A percentile compares a stretch with the other conserved stretches of the same genome.
Conservation (phyloP, 1,140 invertebrate species). For the Danaus plexippus region DNA sequence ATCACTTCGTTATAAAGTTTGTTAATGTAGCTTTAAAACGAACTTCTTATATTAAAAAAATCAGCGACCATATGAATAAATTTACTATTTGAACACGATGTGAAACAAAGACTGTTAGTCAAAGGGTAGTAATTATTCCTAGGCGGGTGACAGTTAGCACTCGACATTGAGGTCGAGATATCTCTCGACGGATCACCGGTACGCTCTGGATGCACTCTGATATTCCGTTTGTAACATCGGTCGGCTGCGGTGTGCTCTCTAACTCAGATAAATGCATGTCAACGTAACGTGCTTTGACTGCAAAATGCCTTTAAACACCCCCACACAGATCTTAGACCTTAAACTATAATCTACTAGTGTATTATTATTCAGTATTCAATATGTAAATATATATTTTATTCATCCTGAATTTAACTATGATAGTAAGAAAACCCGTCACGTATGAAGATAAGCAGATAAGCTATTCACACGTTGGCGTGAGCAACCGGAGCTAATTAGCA, state of each 20-base stretch:
- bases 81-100: conserved; percentile 24
- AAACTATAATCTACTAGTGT: too few species aligned
- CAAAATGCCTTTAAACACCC: conserved; percentile 42
- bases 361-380: too few species aligned
- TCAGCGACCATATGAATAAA: neutral
- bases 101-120: conserved; percentile 48
- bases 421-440: conserved; percentile 2
- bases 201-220: conserved; percentile 64
- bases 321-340: conserved; percentile 10
- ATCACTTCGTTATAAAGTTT: too few species aligned
- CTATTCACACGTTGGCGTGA: conserved; percentile 14
- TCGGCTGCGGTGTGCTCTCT: conserved; percentile 53
- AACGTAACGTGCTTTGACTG: conserved; percentile 61
- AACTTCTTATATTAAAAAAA: too few species aligned
- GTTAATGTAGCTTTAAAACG: too few species aligned
- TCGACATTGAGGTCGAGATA: conserved; percentile 63
- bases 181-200: conserved; percentile 64
- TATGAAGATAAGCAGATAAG: conserved; percentile 6
- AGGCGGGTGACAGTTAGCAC: conserved; percentile 54
- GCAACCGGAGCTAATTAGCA: conserved; percentile 41
- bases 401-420: neutral
- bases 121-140: conserved; percentile 65
- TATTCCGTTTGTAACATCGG: conserved; percentile 67
- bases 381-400: too few species aligned
- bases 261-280: conserved; percentile 64